Base-by-base conservation (phyloP, 2,113 vertebrate genomes). In the Neomonachus schauinslandi region DNA sequence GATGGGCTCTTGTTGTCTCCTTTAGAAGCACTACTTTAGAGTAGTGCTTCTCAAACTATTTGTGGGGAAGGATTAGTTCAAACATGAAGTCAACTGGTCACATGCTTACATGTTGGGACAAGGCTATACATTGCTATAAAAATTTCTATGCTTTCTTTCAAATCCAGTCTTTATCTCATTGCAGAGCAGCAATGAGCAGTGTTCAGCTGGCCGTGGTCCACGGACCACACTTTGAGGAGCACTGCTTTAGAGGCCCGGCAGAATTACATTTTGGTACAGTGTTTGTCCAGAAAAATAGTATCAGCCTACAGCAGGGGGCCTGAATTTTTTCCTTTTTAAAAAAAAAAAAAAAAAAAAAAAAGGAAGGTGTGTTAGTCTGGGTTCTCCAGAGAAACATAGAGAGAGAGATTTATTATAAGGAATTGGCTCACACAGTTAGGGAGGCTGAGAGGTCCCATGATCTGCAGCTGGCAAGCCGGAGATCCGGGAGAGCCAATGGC, bases 1-100 rank as follows among this genome's bases (percentile, higher is more conserved):
- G 87, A 72, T 53, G 26, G n/a, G 74, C 61, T 95, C 95, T 85
- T 89, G 82, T 71, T 81, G 86, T 87, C 42, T 77, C 67, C 83
- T 36, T 42, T 42, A 42, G 39, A 42, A 42, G 39, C 39, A 42
- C 39, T 42, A 42, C 39, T 42, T 42, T 42, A 42, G 39, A 42
- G 39, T 42, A 42, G 39, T 42, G 39, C 39, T 42, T 42, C 81
- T 71, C 31, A 39, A 4, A n/a, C 74, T 51, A 9, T 53, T 53
- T 76, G 63, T 67, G 61, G 49, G 46, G 79, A 83, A 90, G 28
- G 69, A 57, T 16, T 49, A 28, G 15, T 33, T 24, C 36, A 74
- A 88, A 80, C 76, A n/a, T 22, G 51, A 90, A 90, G 65, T 55
- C 31, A 31, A n/a, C 28, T 36, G 49, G 39, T 67, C 67, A n/a